These are phyloP conservation scores for Heteronetta atricapilla DNA, from an alignment of 2,113 vertebrate species.

Conservation along the genomic window DNA sequence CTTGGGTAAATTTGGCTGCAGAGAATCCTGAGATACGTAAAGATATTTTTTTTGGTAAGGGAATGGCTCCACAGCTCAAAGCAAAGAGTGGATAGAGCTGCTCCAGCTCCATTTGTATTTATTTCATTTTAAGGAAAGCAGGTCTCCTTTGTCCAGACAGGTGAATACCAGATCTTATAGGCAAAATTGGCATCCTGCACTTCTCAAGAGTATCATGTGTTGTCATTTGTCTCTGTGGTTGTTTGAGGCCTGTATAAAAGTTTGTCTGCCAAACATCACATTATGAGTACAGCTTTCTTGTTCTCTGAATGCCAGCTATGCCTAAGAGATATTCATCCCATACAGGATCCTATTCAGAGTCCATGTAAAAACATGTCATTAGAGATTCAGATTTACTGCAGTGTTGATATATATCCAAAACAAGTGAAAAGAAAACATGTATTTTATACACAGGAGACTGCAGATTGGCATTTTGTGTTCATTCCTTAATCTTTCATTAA, in stretches of 20 bases:
- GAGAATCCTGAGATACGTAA: not conserved
- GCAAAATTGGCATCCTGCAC: not conserved
- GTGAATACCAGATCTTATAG: not conserved
- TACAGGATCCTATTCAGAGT: not conserved
- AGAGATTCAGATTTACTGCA: not conserved
- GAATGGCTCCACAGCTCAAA: not conserved
- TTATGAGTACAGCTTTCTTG: not conserved
- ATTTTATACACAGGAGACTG: not conserved
- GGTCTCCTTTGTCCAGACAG: not conserved
- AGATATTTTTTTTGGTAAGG: not conserved
- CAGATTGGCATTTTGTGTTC: not conserved
- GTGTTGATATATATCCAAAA: not conserved
- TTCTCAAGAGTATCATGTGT: not conserved
- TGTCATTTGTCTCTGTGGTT: not conserved
- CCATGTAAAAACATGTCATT: not conserved
- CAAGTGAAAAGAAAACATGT: not conserved
- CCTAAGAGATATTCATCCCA: not conserved
- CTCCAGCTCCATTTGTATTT: not conserved
- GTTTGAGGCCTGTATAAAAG: not conserved
- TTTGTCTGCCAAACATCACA: not conserved
- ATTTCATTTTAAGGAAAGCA: not conserved
- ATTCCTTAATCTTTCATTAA: not conserved
- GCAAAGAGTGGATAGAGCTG: not conserved
- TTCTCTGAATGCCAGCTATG: not conserved
- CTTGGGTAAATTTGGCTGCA: conserved; percentile 15